Base-by-base conservation (phyloP, 1,140 invertebrate genomes). In the Anoplophora glabripennis region DNA sequence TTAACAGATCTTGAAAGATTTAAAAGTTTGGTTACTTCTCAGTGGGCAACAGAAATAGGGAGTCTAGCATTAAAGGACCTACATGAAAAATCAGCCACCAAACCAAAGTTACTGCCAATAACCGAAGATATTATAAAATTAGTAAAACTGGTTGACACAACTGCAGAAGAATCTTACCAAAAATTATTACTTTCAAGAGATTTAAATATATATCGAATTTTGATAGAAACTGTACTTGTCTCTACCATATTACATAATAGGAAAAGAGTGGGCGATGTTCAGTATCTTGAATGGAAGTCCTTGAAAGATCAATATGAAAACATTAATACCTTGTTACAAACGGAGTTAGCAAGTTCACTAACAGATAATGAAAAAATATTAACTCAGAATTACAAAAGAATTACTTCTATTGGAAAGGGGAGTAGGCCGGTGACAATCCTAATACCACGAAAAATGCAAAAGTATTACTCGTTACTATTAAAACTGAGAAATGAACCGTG, bases 1-100 rank as follows among this genome's bases (percentile, higher is more conserved):
- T 42, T 64, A 35, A 61, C 45, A 57, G 45, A 64, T 34, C 1
- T 61, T n/a, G 60, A 64, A 47, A 40, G 63, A 35, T 61, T 64
- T 57, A 64, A 55, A 56, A 41, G 53, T 35, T n/a, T 64, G 33
- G 45, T 64, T 15, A 52, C 28, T 4, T 34, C 28, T 1, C 59
- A 64, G 34, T 64, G 59, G 63, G 52, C 63, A 8, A 57, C 54
- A 28, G 63, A 65, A 54, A 35, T 66, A 21, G 45, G 59, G 11
- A 65, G 48, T 47, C 40, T 65, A 34, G 63, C 59, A 18, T 35
- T 62, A 7, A 65, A 65, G 58, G 56, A 58, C 41, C 35, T 65
- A 28, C 47, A 62, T 51, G 59, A 57, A 44, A 61, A 61, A 18
- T 37, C 52, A 8, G 21, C 54, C 17, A 46, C 41, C 1, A 65